Evolutionary conservation across 1,140 invertebrate genomes (phyloP).

Genomic region (Drosophila suzukii): DNA sequence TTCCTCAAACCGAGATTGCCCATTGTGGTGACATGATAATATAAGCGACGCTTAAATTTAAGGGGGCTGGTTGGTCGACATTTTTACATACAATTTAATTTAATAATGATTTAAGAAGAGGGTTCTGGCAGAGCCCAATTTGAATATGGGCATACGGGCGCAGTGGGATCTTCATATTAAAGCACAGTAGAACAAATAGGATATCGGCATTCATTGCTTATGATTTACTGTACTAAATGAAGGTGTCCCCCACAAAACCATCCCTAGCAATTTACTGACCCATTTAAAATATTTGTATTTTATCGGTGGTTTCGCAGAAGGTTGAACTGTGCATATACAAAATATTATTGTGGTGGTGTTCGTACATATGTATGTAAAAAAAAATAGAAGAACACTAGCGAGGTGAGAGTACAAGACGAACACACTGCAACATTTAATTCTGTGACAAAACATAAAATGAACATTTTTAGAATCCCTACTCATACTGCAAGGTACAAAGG

Average conservation of each 20-base stretch:
- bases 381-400: not conserved
- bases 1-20: constrained; percentile 16
- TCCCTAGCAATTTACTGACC: constrained; percentile 26
- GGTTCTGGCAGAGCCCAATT: constrained; percentile 31
- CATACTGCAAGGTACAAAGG: too few species aligned
- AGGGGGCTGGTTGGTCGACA: constrained; percentile 30
- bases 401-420: not conserved
- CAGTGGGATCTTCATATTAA: constrained; percentile 2
- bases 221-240: not conserved
- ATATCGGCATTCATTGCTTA: not conserved
- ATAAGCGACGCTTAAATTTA: constrained; percentile 45
- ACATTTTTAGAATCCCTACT: too few species aligned
- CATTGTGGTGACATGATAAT: constrained; percentile 33
- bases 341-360: not conserved
- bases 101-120: constrained; percentile 76
- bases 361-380: not conserved
- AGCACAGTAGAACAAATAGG: not conserved
- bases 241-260: constrained; percentile 6
- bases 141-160: constrained; percentile 8
- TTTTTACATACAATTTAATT: constrained; percentile 75
- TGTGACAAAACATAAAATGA: not conserved
- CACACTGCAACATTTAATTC: not conserved
- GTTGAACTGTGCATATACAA: not conserved
- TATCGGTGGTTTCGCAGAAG: constrained; percentile 2
- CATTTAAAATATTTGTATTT: constrained; percentile 9